phyloP scores from a whole-genome alignment of 2,797 vertebrate genomes.

The Rhadinocentrus ornatus region DNA sequence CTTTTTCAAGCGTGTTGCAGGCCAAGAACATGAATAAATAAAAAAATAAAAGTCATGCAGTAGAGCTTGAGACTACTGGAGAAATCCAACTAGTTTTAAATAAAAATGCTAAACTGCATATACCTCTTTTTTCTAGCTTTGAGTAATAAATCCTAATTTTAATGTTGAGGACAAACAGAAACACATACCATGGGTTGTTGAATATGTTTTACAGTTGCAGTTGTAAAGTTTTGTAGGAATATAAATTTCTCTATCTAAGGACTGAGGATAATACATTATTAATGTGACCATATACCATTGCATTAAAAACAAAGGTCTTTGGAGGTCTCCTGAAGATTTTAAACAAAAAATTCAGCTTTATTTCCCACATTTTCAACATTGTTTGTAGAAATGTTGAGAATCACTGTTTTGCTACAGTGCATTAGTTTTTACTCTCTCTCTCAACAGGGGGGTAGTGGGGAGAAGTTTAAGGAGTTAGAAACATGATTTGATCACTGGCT shows the following conservation, averaged over 20 bases:
- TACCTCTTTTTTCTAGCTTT: too few relatives aligned
- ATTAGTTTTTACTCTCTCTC: conserved; percentile 5
- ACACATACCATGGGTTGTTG: neutral
- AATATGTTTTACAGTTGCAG: neutral
- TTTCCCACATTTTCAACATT: neutral
- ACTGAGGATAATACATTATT: neutral
- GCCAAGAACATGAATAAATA: too few relatives aligned
- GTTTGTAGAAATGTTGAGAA: too few relatives aligned
- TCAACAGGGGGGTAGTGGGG: neutral
- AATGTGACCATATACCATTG: neutral
- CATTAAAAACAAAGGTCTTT: neutral
- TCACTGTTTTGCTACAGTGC: conserved; percentile 10
- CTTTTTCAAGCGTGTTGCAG: too few relatives aligned
- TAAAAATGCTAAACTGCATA: too few relatives aligned
- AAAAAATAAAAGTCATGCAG: too few relatives aligned
- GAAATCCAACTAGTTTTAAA: too few relatives aligned
- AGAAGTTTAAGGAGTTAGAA: too few relatives aligned
- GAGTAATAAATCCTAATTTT: neutral
- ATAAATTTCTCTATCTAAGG: neutral
- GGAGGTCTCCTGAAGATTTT: conserved; percentile 1
- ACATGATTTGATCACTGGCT: too few relatives aligned
- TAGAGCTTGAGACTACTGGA: too few relatives aligned
- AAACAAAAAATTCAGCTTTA: conserved; percentile 1
- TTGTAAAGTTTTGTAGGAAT: neutral
- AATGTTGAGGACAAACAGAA: neutral